These are phyloP conservation scores for Bombus balteatus DNA, from an alignment of 1,140 invertebrate species.

Conservation along the genomic window DNA sequence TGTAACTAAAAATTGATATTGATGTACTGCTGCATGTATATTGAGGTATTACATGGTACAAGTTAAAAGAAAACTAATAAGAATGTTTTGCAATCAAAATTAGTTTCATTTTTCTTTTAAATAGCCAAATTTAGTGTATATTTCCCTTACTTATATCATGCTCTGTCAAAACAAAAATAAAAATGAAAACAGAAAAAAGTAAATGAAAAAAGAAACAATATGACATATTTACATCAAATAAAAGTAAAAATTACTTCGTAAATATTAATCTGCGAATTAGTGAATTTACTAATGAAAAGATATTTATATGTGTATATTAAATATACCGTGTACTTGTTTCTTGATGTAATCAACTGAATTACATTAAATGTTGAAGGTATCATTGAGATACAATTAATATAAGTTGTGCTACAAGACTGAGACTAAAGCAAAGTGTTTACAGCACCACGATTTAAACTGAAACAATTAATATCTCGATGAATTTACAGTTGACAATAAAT, in stretches of 20 bases:
- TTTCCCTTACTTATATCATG: neutral
- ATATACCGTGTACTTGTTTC: conserved; percentile 40
- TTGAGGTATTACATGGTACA: neutral
- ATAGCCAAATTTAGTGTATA: neutral
- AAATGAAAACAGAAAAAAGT: conserved; percentile 8
- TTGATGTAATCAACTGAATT: conserved; percentile 37
- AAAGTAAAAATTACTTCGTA: conserved; percentile 1
- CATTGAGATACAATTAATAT: conserved; percentile 45
- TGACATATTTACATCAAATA: conserved; percentile 5
- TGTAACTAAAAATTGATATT: conserved; percentile 14
- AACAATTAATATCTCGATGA: conserved; percentile 60
- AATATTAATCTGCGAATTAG: conserved; percentile 4
- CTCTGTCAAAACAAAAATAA: neutral
- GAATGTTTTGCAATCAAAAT: neutral
- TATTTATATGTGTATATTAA: conserved; percentile 38
- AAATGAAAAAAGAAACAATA: neutral
- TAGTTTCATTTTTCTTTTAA: neutral
- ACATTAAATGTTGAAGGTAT: conserved; percentile 42
- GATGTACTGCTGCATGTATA: neutral
- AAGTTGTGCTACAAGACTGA: conserved; percentile 48
- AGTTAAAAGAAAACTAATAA: neutral
- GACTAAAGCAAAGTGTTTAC: conserved; percentile 64
- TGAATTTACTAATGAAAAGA: conserved; percentile 60
- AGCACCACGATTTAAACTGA: conserved; percentile 65
- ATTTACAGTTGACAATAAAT: conserved; percentile 57